These are phyloP conservation scores for Strix uralensis DNA, from an alignment of 2,113 vertebrate genomes.

Conservation along the genomic window DNA sequence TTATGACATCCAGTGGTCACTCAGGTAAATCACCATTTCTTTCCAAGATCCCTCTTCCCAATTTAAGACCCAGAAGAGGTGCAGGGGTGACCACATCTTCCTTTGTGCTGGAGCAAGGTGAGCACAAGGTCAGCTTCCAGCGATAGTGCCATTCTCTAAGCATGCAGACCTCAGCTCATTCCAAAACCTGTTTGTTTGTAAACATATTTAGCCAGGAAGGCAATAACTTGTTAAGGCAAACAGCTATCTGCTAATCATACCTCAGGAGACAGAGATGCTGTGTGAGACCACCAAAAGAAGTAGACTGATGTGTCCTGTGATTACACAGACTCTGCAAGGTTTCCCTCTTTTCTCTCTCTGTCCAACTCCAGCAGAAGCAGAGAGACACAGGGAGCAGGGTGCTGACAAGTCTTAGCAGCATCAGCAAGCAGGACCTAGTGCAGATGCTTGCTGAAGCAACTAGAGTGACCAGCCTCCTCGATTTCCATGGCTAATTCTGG, in stretches of 20 bases:
- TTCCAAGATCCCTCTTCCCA: not conserved
- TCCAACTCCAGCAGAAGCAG: not conserved
- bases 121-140: fast-evolving
- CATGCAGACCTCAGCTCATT: not conserved
- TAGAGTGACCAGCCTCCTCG: not conserved
- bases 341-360: not conserved
- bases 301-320: not conserved
- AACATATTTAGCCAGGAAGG: not conserved
- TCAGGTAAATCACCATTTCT: not conserved
- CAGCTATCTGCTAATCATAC: not conserved
- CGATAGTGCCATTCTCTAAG: fast-evolving
- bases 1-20: not conserved
- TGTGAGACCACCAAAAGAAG: not conserved
- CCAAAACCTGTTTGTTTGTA: not conserved
- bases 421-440: not conserved
- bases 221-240: not conserved
- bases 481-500: not conserved
- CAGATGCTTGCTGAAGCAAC: not conserved
- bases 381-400: not conserved
- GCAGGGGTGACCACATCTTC: not conserved
- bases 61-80: not conserved
- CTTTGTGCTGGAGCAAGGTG: not conserved
- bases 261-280: not conserved
- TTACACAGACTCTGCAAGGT: fast-evolving
- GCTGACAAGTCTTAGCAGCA: not conserved